Evolutionary conservation across 2,113 vertebrate genomes (phyloP).

Genomic region (Dicerorhinus sumatrensis): DNA sequence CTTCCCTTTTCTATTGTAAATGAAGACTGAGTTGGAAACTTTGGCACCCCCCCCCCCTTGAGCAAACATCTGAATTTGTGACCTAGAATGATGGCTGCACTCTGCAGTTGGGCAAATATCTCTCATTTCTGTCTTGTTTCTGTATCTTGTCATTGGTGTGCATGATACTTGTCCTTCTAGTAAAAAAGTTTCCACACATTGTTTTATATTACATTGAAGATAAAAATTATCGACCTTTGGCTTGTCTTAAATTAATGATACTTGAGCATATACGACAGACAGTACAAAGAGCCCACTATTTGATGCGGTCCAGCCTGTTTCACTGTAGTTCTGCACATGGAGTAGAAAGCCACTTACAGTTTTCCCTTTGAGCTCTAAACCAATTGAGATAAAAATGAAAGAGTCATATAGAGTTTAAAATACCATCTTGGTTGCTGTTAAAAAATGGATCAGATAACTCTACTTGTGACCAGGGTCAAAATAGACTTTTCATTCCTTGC

Average conservation of each 20-base stretch:
- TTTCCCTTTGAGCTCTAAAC: constrained; percentile 9
- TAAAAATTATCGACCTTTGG: not conserved
- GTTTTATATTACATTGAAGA: not conserved
- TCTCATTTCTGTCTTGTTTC: not conserved
- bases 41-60: not conserved
- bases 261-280: not conserved
- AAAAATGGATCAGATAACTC: not conserved
- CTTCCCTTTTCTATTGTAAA: not conserved
- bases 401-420: not conserved
- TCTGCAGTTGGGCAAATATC: not conserved
- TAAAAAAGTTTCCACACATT: not conserved
- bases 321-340: not conserved
- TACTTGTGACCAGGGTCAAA: not conserved
- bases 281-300: not conserved
- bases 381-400: not conserved
- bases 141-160: not conserved
- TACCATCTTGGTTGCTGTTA: not conserved
- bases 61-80: not conserved
- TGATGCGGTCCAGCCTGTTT: not conserved
- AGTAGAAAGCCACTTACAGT: not conserved
- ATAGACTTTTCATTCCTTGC: not conserved
- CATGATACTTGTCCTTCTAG: not conserved
- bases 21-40: not conserved
- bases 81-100: not conserved
- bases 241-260: not conserved